Evolutionary conservation across 2,888 invertebrate genomes (phyloP).

Genomic region (Villa cingulata): DNA sequence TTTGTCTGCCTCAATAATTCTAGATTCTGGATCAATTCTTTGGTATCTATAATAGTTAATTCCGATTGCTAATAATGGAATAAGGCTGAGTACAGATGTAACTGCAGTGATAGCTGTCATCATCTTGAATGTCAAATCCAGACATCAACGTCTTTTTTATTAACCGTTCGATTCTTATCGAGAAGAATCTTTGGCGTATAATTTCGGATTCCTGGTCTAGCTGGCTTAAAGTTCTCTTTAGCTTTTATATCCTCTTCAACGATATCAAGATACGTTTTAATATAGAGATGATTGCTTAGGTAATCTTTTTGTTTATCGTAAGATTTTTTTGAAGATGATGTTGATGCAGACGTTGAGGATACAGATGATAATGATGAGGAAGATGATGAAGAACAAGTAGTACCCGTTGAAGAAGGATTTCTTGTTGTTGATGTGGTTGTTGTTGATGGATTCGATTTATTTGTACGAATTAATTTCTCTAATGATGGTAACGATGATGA

Average conservation of each 20-base stretch:
- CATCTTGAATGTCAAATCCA: constrained; percentile 46
- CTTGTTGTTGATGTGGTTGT: constrained; percentile 13
- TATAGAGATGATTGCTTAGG: constrained; percentile 41
- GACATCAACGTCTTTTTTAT: constrained; percentile 40
- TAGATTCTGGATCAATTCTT: constrained; percentile 69
- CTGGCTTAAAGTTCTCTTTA: constrained; percentile 37
- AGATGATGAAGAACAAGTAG: constrained; percentile 25
- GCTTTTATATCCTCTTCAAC: constrained; percentile 38
- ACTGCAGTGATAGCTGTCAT: constrained; percentile 45
- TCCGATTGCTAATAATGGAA: constrained; percentile 69
- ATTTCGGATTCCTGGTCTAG: constrained; percentile 50
- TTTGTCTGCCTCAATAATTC: constrained; percentile 53
- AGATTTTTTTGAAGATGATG: constrained; percentile 25
- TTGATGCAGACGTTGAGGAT: constrained; percentile 34
- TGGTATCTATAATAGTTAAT: constrained; percentile 69
- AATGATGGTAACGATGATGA: constrained; percentile 4
- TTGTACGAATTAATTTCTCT: constrained; percentile 16
- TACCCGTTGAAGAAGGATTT: constrained; percentile 24
- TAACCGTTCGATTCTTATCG: constrained; percentile 38
- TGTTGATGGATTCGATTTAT: constrained; percentile 22
- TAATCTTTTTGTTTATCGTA: constrained; percentile 36
- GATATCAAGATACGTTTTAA: constrained; percentile 41
- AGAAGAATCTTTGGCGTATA: constrained; percentile 57
- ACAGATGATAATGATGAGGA: constrained; percentile 23
- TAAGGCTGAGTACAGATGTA: constrained; percentile 56